Evolutionary conservation across 2,797 vertebrate species (phyloP).

Genomic region (Decapterus maruadsi): DNA sequence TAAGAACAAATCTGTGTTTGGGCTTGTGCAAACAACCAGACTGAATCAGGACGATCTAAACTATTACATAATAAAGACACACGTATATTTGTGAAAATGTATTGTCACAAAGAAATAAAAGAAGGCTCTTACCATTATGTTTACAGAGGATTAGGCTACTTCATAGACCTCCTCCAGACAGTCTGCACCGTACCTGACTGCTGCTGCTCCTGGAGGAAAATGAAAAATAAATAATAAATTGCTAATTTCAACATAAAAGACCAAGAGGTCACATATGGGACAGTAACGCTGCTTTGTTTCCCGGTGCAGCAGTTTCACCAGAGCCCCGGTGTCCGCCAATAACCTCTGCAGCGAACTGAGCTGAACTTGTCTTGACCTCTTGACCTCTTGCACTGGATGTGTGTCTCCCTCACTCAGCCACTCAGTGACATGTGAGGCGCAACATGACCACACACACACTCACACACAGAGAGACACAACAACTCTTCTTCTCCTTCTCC

Average conservation of each 20-base stretch:
- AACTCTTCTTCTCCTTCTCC: neutral
- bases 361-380: slow-evolving; percentile 78
- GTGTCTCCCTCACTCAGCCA: slow-evolving; percentile 10
- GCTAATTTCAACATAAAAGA: neutral
- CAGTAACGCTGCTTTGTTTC: neutral
- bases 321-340: slow-evolving; percentile 34
- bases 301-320: neutral
- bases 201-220: neutral
- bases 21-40: neutral
- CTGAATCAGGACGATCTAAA: neutral
- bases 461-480: too few species aligned
- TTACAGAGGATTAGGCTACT: neutral
- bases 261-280: neutral
- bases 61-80: neutral
- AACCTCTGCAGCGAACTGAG: slow-evolving; percentile 49
- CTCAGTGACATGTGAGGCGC: slow-evolving; percentile 43
- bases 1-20: neutral
- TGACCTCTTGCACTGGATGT: slow-evolving; percentile 66
- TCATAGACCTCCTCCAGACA: neutral
- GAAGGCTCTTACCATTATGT: neutral
- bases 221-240: neutral
- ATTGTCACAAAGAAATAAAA: neutral
- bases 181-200: neutral
- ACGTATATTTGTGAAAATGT: neutral
- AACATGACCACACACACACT: slow-evolving; percentile 24